Evolutionary conservation across 2,888 invertebrate species (phyloP).

Genomic region (Cacoxenus indagator): DNA sequence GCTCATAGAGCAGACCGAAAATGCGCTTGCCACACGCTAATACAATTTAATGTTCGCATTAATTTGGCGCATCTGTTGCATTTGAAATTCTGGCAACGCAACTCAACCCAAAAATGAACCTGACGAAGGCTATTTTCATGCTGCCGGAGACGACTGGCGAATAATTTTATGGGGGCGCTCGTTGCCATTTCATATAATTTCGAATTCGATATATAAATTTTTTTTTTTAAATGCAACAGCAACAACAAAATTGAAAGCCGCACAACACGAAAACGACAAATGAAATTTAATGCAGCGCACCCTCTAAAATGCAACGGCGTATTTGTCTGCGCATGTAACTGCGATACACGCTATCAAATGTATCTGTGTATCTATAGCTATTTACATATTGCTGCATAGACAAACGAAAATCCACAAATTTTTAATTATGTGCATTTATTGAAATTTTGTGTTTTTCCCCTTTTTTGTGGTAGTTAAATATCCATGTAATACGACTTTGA

Average conservation of each 20-base stretch:
- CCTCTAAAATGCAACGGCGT: slow-evolving; percentile 47
- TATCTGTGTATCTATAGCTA: background rate
- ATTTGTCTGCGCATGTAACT: slow-evolving; percentile 34
- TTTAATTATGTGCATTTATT: slow-evolving; percentile 19
- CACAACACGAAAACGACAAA: slow-evolving; percentile 34
- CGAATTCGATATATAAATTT: too few relatives aligned
- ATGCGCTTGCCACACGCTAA: slow-evolving; percentile 46
- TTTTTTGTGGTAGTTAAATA: background rate
- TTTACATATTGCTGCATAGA: background rate
- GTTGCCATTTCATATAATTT: background rate
- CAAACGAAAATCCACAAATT: slow-evolving; percentile 4
- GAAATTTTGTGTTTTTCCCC: background rate
- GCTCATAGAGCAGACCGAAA: slow-evolving; percentile 17
- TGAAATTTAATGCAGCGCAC: slow-evolving; percentile 51
- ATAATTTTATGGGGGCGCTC: slow-evolving; percentile 33
- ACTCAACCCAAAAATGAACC: slow-evolving; percentile 23
- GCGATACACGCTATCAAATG: background rate
- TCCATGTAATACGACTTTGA: background rate
- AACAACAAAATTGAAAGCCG: slow-evolving; percentile 39
- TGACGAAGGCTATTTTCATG: slow-evolving; percentile 9
- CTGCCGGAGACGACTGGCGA: too few relatives aligned
- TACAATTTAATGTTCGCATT: slow-evolving; percentile 63
- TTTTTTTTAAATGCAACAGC: background rate
- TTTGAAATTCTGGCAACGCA: slow-evolving; percentile 48
- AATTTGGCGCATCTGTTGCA: slow-evolving; percentile 63